Evolutionary conservation across 2,888 invertebrate genomes (phyloP), one percentile per base, ranked within the genome.

Genomic region (Tridacna gigas): DNA sequence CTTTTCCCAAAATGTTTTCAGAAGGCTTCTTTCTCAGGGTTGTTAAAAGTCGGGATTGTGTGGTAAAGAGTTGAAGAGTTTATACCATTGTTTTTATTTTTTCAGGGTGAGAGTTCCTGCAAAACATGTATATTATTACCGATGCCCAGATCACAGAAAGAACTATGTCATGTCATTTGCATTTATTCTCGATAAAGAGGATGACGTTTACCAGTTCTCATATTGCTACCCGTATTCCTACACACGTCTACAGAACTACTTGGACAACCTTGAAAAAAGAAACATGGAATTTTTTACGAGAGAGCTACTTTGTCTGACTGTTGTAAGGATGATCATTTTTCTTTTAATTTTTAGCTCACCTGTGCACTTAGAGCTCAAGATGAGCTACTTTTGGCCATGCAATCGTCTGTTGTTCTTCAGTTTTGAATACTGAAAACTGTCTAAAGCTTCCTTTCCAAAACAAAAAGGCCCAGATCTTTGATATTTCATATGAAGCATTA

Each of bases 151-250:
- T 83, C 99, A 99, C 95, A 90, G 94, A 89, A 97, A 97, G 81
- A 97, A 99, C 90, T 98, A 98, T 95, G 97, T 99, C 48, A 96
- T 99, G 83, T 98, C 98, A 92, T 97, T 99, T 94, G 97, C 98
- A 0, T 99, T 99, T 94, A 97, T 97, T 37, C 99, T 99, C 94
- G 99, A 99, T 95, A 97, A 97, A 79, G 98, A 99, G 94, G 98
- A 98, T 90, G 99, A 99, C 92, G 96, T 98, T 0, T 99, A 98
- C 94, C 99, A 99, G 94, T 99, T 99, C 95, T 97, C 98, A 0
- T 96, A 99, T 91, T 97, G 97, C 45, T 98, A 97, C 84, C 99
- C 99, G 0, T 99, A 99, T 94, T 98, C 98, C n/a, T 99, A 99
- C 95, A 97, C 98, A 0, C 96, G 97, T 78, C 96, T 98, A 75